Percentiles rank a stretch among this genome's conserved stretches.
These are phyloP conservation scores for Sternarchorhynchus goeldii DNA, from an alignment of 2,797 vertebrate genomes.

Conservation along the genomic window DNA sequence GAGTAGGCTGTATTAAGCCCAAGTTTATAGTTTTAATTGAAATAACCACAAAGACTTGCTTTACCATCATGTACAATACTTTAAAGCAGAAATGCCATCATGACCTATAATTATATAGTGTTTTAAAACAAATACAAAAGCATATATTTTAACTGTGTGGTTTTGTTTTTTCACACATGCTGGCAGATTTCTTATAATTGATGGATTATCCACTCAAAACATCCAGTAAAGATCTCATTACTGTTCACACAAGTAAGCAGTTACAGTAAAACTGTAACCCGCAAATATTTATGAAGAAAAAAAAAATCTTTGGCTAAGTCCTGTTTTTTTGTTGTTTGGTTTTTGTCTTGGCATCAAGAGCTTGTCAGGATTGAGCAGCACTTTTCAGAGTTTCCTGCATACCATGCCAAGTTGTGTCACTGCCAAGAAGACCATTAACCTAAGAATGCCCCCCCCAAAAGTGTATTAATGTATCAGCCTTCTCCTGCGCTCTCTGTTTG, in stretches of 20 bases:
- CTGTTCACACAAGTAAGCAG: neutral
- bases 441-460: slow-evolving; percentile 55
- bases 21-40: neutral
- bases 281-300: neutral
- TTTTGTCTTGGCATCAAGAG: slow-evolving; percentile 48
- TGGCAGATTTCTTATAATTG: too few species aligned
- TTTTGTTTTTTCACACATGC: neutral
- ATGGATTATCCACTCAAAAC: neutral
- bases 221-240: neutral
- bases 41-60: neutral
- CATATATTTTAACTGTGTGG: neutral
- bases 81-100: neutral
- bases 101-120: too few species aligned
- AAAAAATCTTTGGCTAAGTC: neutral
- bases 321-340: slow-evolving; percentile 1
- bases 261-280: neutral
- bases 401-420: slow-evolving; percentile 42
- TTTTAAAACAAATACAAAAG: neutral
- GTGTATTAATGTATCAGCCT: slow-evolving; percentile 54
- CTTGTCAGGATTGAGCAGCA: slow-evolving; percentile 47
- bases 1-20: too few species aligned
- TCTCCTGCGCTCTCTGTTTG: slow-evolving; percentile 20
- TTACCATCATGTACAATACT: too few species aligned
- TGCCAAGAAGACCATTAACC: slow-evolving; percentile 59
- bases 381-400: slow-evolving; percentile 49